Base-by-base conservation (phyloP, 92 coral and sea anemone genomes). In the Isaurus tuberculatus region DNA sequence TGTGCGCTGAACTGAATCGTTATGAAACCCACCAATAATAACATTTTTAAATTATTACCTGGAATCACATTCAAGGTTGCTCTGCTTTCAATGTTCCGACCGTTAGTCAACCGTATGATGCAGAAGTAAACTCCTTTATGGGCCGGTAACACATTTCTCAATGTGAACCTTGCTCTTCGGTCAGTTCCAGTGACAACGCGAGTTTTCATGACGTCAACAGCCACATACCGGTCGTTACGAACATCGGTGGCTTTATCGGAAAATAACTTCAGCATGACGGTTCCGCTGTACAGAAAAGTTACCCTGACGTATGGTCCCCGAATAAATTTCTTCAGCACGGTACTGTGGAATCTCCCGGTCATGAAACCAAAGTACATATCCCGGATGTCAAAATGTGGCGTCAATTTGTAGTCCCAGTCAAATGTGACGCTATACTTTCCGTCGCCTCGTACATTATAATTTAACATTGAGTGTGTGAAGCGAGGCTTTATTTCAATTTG, bases 371-470 rank as follows among this genome's bases (percentile, higher is more conserved):
- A 77, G 5, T 9, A 14, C 4, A 77, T 77, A 19, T 58, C 28
- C 53, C 44, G n/a, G 2, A 57, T n/a, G 30, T 58, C 33, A 36
- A 60, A 13, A 1, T 77, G 53, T 0, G 68, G 30, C n/a, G 37
- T 31, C 53, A 77, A 34, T 13, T 22, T 57, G 70, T 77, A 77
- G 27, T 17, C 20, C 82, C 82, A 77, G 0, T 58, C 11, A 22
- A 77, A 77, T 0, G 82, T 77, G 63, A 77, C 67, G 48, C 70
- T 77, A 0, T 77, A 69, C 5, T 77, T 77, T 34, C 82, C 82
- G 26, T 53, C 70, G 9, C 55, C 82, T 34, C 14, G 51, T 22
- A 57, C 70, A 1, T 64, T 23, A 30, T 55, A 57, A 46, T 34
- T 57, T 37, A 58, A 37, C 70, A 14, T 13, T 15, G 82, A 23